Percentiles rank a stretch among this genome's conserved stretches.
phyloP scores from a whole-genome alignment of 2,113 vertebrate genomes.

The Xenopus laevis region DNA sequence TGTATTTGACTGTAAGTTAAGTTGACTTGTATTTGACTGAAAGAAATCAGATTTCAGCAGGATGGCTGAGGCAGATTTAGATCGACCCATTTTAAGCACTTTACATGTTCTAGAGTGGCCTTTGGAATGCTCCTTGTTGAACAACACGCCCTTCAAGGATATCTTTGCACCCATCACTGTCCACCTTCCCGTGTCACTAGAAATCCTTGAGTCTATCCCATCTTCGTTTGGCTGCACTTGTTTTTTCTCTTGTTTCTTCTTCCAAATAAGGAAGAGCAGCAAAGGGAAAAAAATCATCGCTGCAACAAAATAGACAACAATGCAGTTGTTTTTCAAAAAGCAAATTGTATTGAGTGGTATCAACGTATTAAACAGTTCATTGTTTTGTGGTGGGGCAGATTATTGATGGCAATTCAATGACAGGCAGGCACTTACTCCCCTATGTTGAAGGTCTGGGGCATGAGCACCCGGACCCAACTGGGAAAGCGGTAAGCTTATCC shows the following conservation, averaged over 20 bases:
- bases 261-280: constrained; percentile 41
- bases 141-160: background rate
- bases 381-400: too few relatives aligned
- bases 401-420: too few relatives aligned
- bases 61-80: constrained; percentile 63
- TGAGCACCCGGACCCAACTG: too few relatives aligned
- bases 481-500: too few relatives aligned
- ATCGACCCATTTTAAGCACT: constrained; percentile 23
- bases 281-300: constrained; percentile 56
- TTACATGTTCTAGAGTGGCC: background rate
- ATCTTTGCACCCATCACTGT: background rate
- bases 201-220: background rate
- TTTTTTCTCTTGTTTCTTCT: constrained; percentile 53
- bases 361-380: too few relatives aligned
- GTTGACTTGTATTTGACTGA: background rate
- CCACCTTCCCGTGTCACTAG: fast-evolving
- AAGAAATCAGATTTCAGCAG: constrained; percentile 47
- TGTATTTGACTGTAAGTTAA: background rate
- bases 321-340: background rate
- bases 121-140: background rate
- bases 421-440: too few relatives aligned
- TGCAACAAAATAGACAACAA: constrained; percentile 44
- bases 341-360: too few relatives aligned
- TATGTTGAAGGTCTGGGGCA: too few relatives aligned
- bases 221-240: constrained; percentile 35